phyloP scores from a whole-genome alignment of 2,113 vertebrate species.

The Callorhinus ursinus region DNA sequence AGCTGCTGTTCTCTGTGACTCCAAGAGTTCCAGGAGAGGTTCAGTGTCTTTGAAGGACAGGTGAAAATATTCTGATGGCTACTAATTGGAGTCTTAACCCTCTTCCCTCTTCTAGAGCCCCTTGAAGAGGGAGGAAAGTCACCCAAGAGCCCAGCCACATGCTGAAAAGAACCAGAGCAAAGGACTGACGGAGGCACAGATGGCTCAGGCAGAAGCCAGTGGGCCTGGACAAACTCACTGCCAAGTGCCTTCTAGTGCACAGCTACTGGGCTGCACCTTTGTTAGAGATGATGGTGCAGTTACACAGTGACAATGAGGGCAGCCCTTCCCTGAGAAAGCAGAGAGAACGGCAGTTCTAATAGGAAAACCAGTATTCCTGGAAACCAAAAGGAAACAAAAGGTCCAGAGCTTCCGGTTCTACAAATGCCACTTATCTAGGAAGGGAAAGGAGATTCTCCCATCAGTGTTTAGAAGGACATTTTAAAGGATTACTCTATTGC shows the following conservation, averaged over 20 bases:
- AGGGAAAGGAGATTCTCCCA: not conserved
- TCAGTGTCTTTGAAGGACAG: not conserved
- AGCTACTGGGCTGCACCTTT: not conserved
- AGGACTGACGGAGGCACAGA: not conserved
- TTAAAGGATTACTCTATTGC: not conserved
- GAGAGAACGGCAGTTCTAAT: not conserved
- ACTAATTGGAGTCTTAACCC: not conserved
- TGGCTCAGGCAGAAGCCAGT: not conserved
- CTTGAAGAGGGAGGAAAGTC: not conserved
- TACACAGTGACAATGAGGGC: not conserved
- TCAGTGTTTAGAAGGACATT: not conserved
- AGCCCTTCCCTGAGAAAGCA: no score
- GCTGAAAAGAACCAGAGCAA: not conserved
- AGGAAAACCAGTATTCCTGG: not conserved
- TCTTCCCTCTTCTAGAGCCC: not conserved
- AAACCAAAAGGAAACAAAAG: not conserved
- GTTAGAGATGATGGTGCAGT: not conserved
- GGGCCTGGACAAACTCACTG: not conserved
- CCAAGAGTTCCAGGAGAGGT: not conserved
- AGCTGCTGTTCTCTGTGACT: not conserved
- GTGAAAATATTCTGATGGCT: not conserved
- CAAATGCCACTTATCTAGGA: not conserved
- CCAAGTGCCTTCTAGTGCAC: not conserved
- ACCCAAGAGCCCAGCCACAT: not conserved
- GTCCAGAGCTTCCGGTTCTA: not conserved